Base-by-base conservation (phyloP, 2,113 vertebrate genomes). In the Motacilla alba region DNA sequence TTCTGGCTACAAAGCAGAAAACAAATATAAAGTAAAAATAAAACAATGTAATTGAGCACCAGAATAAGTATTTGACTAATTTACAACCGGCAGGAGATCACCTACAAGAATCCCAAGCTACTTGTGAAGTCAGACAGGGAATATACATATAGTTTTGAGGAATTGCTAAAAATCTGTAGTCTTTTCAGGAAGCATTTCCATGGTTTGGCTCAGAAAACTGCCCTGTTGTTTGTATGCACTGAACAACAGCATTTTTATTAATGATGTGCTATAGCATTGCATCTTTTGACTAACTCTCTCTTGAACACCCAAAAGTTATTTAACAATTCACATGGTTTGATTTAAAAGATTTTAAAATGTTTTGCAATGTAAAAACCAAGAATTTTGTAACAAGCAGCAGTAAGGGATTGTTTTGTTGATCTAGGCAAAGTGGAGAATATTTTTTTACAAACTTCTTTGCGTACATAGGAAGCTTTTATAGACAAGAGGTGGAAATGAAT, bases 1-100 rank as follows among this genome's bases (percentile, higher is more conserved):
- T 97, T 98, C 98, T 96, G 91, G 97, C 98, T 98, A 75, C 58
- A 96, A 95, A 97, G 89, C 37, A 95, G 87, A 92, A 97, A 97
- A 87, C 20, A 96, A 93, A 63, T 41, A 44, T 46, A 77, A 82
- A 78, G 66, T 96, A 83, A 97, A 90, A 97, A 78, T 79, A 97
- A 95, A 96, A 87, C 50, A 83, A 86, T 6, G 8, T 53, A 63
- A 35, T 28, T 52, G 49, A 93, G 89, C 28, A 77, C 8, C 19
- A 24, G 18, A 87, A 15, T 53, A 87, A 59, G 15, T 84, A 85
- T 69, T 67, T 87, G 27, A 27, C 37, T 77, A 69, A 93, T 80
- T 80, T 84, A 73, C 50, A 70, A 43, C 11, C 1, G 3, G 31
- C 30, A 55, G 33, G 15, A 64, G n/a, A 91, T 72, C 62, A 60